phyloP scores from a whole-genome alignment of 2,797 vertebrate genomes.

The Sphenopsis melanotis region DNA sequence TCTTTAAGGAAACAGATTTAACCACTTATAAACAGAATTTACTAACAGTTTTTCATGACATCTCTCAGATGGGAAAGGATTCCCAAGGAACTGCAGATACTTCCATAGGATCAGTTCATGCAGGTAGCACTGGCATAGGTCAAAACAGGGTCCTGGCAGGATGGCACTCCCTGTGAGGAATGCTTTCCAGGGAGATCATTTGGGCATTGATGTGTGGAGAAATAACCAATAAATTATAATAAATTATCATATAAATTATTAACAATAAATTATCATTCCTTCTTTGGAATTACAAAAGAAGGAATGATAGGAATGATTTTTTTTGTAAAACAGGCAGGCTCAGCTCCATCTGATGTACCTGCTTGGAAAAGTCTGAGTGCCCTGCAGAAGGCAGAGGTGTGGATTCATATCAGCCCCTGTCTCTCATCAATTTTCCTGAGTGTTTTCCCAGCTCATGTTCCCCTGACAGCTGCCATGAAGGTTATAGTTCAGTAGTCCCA shows the following conservation, averaged over 20 bases:
- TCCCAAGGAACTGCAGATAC: not conserved
- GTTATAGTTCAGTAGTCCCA: not conserved
- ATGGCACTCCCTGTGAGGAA: not conserved
- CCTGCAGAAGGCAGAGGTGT: not conserved
- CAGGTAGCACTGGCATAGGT: not conserved
- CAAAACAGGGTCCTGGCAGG: not conserved
- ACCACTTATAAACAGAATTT: not conserved
- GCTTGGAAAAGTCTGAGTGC: not conserved
- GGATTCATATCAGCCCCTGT: not conserved
- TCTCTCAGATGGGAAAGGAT: not conserved
- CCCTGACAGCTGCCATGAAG: not conserved
- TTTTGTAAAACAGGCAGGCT: not conserved
- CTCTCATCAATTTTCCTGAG: not conserved
- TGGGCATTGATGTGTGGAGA: not conserved
- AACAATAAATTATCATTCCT: not conserved
- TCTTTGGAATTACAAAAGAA: not conserved
- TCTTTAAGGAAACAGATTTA: not conserved
- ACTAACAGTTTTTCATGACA: accelerated
- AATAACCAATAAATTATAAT: not conserved
- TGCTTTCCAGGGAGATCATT: not conserved
- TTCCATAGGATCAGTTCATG: not conserved
- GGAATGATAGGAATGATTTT: not conserved
- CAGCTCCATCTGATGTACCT: not conserved
- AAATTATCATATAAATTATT: not conserved
- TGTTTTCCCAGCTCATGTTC: not conserved